These are phyloP conservation scores for Vulpes lagopus DNA, from an alignment of 2,113 vertebrate genomes.

Conservation along the genomic window DNA sequence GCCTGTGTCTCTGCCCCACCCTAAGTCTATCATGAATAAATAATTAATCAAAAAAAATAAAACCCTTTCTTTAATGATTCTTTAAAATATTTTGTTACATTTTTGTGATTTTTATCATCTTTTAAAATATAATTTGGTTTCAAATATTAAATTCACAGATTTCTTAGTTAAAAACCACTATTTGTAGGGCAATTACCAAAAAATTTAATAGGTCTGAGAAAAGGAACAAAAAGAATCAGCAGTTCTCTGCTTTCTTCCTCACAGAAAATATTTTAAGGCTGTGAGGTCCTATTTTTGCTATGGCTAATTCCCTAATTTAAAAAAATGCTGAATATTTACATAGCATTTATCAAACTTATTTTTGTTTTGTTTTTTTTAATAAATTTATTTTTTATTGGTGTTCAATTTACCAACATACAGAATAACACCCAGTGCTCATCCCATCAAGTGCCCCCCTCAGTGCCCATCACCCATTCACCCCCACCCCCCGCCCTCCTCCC, in stretches of 20 bases:
- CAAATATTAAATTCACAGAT: conserved; percentile 36
- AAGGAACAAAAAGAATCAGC: not conserved
- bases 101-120: not conserved
- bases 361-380: no score
- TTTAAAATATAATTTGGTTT: conserved; percentile 21
- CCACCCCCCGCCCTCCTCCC: no score
- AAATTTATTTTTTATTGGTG: no score
- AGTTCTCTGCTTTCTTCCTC: not conserved
- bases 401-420: no score
- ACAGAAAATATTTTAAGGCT: not conserved
- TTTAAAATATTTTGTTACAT: not conserved
- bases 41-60: no score
- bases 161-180: conserved; percentile 1
- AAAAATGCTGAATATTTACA: not conserved
- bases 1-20: no score
- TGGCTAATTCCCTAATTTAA: not conserved
- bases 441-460: no score
- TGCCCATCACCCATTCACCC: no score
- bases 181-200: not conserved
- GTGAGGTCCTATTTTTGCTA: not conserved
- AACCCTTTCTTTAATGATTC: not conserved
- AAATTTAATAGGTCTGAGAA: conserved; percentile 16
- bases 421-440: no score
- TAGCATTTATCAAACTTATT: not conserved
- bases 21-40: no score